Base-by-base conservation (phyloP, 1,140 invertebrate species). In the Saccostrea echinata region DNA sequence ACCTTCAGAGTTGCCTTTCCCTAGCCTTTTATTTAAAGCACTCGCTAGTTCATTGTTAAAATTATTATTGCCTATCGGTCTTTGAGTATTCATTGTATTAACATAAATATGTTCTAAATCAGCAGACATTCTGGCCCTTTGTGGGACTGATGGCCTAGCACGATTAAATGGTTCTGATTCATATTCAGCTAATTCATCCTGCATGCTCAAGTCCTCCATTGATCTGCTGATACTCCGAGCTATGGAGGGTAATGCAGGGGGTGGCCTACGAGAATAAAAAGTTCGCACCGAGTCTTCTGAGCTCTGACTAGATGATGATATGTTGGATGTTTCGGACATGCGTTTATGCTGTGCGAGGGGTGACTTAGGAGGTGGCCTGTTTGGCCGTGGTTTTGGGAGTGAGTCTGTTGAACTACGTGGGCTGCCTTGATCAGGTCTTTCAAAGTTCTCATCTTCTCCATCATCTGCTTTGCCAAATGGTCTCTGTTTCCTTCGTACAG, bases 21-120 rank as follows among this genome's bases (percentile, higher is more conserved):
- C 16, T 33, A 76, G 27, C 30, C 68, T 27, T 30, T 33, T 76
- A 76, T 76, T 76, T 76, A 76, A 76, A 33, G 68, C 68, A 76
- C 68, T 76, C 33, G 30, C 13, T 12, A 76, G 30, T 76, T 76
- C 68, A 76, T 30, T 76, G 27, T 76, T 76, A 27, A 76, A 76
- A 30, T 16, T 76, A 30, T 13, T 33, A 33, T 76, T 43, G 43
- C 43, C 68, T 4, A 33, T 11, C 13, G 68, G 30, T 76, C 27
- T 76, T 33, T 13, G 6, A 33, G 30, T 76, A 16, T 76, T 27
- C 68, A 76, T 76, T 76, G 68, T 76, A 27, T 76, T 76, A 76
- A 76, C 68, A 30, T 76, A 76, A 2, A 76, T 76, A 33, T 76
- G 68, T 76, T 76, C 68, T 13, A 76, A 76, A 33, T 76, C 68